phyloP scores from a whole-genome alignment of 1,140 invertebrate species.

The Brachionus rotundiformis region DNA sequence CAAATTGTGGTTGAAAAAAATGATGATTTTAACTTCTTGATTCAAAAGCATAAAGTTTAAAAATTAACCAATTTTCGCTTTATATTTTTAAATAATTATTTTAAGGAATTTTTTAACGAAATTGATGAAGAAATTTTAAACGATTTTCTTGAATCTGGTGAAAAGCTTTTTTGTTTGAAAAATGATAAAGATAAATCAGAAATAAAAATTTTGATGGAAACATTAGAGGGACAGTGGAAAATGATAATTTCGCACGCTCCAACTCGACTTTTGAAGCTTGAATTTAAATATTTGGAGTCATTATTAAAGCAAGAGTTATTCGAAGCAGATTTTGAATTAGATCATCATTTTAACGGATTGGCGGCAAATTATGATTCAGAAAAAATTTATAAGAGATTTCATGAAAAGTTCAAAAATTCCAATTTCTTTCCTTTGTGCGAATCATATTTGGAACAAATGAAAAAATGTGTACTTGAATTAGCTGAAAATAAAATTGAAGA shows the following conservation, averaged over 20 bases:
- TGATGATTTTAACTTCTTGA: slow-evolving; percentile 30
- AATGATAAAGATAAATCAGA: slow-evolving; percentile 13
- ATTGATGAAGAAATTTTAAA: slow-evolving; percentile 12
- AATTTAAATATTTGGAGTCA: slow-evolving; percentile 29
- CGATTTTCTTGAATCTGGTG: slow-evolving; percentile 11
- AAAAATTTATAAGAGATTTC: background rate
- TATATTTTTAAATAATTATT: background rate
- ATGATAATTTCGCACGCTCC: slow-evolving; percentile 41
- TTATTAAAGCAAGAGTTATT: slow-evolving; percentile 12
- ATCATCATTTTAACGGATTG: background rate
- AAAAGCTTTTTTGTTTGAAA: slow-evolving; percentile 37
- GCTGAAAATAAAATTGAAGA: slow-evolving; percentile 30
- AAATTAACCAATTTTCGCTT: too few species aligned
- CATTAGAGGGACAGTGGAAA: slow-evolving; percentile 49
- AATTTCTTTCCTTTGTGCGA: slow-evolving; percentile 29
- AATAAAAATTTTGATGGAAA: slow-evolving; percentile 46
- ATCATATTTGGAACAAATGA: slow-evolving; percentile 36
- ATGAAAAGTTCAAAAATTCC: slow-evolving; percentile 32
- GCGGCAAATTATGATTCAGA: background rate
- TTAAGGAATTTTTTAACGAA: slow-evolving; percentile 36
- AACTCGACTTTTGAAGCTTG: slow-evolving; percentile 18
- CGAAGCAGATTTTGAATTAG: slow-evolving; percentile 13
- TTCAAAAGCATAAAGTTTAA: slow-evolving; percentile 37
- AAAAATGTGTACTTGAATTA: slow-evolving; percentile 8
- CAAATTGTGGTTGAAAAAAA: slow-evolving; percentile 20